Evolutionary conservation across 2,113 vertebrate species (phyloP), one percentile per base, ranked within the genome.

Genomic region (Cyphomyrus discorhynchus): DNA sequence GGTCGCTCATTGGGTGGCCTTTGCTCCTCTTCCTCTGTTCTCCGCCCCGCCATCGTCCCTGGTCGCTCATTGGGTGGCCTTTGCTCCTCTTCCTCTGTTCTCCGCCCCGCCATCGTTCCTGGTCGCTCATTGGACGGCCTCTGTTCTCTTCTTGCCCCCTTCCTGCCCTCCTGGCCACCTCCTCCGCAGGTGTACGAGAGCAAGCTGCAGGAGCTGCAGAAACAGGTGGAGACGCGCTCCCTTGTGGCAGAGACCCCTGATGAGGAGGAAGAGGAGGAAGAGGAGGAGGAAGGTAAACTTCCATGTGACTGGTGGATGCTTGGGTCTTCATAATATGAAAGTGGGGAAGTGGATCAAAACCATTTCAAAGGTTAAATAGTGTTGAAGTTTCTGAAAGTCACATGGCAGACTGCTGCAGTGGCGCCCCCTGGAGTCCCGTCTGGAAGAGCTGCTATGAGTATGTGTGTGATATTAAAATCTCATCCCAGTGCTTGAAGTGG

Each of bases 131-230:
- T 90, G 31, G 39, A 85, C 45, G n/a, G 27, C 91, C 50, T 91
- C 53, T 92, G 86, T 92, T 85, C 84, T 90, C 91, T 85, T 92
- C 5, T 6, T 50, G 2, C 17, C 85, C 85, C 45, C 45, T 47
- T 46, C 82, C 82, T 77, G 83, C 94, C 91, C 95, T 95, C 95
- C 93, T 94, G 92, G 90, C 89, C 96, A 92, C 97, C 92, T 93
- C 74, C 17, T 39, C 21, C 17, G 13, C 96, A 99, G 98, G 98
- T 98, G 92, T 99, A 99, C 92, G 98, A 99, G 94, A 99, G 97
- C 92, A 99, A 98, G 90, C 95, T 99, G 90, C 97, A 99, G 94
- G 98, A 98, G 92, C 96, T 99, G 74, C 98, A 99, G 96, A 99
- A 98, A 95, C 98, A 99, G 93, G 98, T 99, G 5, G 98, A 99